Evolutionary conservation across 2,888 invertebrate genomes (phyloP), one percentile per base, ranked within the genome.

Genomic region (Mimachlamys varia): DNA sequence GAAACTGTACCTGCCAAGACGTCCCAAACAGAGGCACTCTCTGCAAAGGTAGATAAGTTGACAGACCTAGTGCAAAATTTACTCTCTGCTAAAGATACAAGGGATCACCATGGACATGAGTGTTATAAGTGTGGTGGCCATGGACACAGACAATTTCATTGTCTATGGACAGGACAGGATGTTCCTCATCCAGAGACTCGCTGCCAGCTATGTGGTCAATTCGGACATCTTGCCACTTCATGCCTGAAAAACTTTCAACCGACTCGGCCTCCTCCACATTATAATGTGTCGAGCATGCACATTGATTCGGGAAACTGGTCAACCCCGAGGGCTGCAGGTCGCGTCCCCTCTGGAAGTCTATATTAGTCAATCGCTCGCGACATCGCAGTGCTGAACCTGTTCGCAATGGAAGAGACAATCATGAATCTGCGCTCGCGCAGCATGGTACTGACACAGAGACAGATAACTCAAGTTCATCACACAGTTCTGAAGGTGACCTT

Each of bases 281-380:
- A 15, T n/a, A n/a, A n/a, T n/a, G n/a, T n/a, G n/a, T n/a, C n/a
- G n/a, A n/a, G n/a, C n/a, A n/a, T n/a, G n/a, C n/a, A 33, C 37
- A 13, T 10, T 4, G 17, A 22, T 88, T 44, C 22, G 88, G 50
- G 50, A 89, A 89, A 55, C 55, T 33, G 2, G 55, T 12, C 37
- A 15, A 22, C n/a, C 88, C 88, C 88, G 88, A 53, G 88, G 88
- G 22, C 49, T 49, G 49, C 88, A 88, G 88, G 88, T 53, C 89
- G 58, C 27, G 89, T 55, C 38, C 89, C 55, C 89, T 33, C 37
- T 13, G 89, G 37, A n/a, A 37, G 12, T n/a, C n/a, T n/a, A 55
- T 33, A 12, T 10, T 55, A 53, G 19, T 50, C 7, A 50, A 50
- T 50, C 15, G 50, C 50, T 50, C 50, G 50, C 50, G 50, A 50